Base-by-base conservation (phyloP, 2,888 invertebrate species). In the Lasius fuliginosus region DNA sequence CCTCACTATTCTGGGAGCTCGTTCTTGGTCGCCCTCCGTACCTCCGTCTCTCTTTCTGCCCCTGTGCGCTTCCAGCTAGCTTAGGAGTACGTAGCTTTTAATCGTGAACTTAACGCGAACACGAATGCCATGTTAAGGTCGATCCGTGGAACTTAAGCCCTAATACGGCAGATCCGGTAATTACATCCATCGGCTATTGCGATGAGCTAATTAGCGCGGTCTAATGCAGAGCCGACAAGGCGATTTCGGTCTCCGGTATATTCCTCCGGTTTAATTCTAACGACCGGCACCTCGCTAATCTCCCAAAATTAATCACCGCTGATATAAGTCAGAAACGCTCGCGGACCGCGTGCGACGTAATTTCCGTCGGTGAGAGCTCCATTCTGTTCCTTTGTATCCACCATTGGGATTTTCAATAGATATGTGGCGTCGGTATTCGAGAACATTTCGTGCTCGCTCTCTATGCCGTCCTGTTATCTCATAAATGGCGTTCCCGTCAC, bases 251-350 rank as follows among this genome's bases (percentile, higher is more conserved):
- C 53, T 53, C 86, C 79, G 77, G 64, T 85, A 85, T 86, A 83
- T 84, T 85, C 67, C 69, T 53, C 82, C 75, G 84, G 58, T 87
- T 87, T 91, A 92, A 91, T 90, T 90, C 84, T 87, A 86, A 85
- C 90, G 88, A 90, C 83, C 89, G 85, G 86, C 65, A 88, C 62
- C 85, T 86, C 83, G 88, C 88, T 92, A 92, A 92, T 92, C 92
- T 92, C 85, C 84, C 83, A 84, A 92, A 92, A 92, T 92, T 92
- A 91, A 91, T 92, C 91, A 90, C 89, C 84, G 86, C 84, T 83
- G 85, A 86, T 89, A 88, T 85, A 85, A 85, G 85, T 86, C 42
- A 65, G 81, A 76, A 86, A 86, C 86, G 85, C 81, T 49, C 71
- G 79, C 87, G 76, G 36, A 33, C 86, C 82, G 36, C 53, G 73